Evolutionary conservation across 2,797 vertebrate species (phyloP).

Genomic region (Enteromius viviparus): DNA sequence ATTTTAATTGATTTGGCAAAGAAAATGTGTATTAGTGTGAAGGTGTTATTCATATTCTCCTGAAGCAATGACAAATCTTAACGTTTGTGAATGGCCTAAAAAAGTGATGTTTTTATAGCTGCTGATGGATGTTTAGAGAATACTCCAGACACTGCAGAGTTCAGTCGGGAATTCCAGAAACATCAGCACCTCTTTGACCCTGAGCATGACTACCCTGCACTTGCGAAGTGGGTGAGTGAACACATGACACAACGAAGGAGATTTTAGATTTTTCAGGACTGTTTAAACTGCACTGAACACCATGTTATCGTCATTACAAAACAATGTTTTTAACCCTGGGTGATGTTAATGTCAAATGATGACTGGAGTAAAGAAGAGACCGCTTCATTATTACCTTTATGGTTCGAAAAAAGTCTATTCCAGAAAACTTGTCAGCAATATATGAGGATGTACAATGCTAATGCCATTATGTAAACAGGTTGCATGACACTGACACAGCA

Average conservation of each 20-base stretch:
- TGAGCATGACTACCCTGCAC: constrained; percentile 89
- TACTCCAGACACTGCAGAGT: constrained; percentile 93
- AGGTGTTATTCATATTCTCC: background rate
- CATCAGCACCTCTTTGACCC: constrained; percentile 95
- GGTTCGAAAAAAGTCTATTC: background rate
- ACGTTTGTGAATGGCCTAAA: background rate
- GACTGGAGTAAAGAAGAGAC: background rate
- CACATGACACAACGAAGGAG: background rate
- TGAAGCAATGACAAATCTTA: background rate
- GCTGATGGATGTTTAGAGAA: constrained; percentile 93
- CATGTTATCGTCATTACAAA: background rate
- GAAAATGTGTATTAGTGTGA: background rate
- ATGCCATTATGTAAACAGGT: background rate
- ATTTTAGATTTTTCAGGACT: background rate
- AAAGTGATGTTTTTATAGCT: constrained; percentile 66
- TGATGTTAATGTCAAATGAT: background rate
- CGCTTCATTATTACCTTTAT: background rate
- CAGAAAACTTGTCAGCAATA: background rate
- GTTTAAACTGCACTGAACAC: background rate
- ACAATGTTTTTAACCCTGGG: background rate
- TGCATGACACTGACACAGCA: background rate
- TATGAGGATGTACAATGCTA: background rate
- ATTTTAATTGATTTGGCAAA: background rate
- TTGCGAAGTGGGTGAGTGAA: constrained; percentile 92
- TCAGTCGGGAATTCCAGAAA: constrained; percentile 95